phyloP scores from a whole-genome alignment of 1,140 invertebrate genomes.

The Dryas iulia region DNA sequence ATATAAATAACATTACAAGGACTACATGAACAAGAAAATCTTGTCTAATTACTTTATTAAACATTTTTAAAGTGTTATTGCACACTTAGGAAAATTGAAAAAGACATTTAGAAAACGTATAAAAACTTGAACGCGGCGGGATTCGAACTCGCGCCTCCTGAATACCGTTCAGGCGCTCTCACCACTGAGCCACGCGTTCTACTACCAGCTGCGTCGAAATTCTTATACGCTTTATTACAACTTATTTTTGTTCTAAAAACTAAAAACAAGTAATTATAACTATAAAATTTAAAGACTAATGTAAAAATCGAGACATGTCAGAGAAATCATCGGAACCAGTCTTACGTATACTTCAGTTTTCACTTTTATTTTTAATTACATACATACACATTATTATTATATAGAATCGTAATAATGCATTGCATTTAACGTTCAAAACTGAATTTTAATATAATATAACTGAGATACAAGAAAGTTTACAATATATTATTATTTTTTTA shows the following conservation, averaged over 20 bases:
- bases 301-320: background rate
- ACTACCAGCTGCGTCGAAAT: too few species aligned
- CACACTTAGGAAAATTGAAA: too few species aligned
- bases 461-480: background rate
- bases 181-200: too few species aligned
- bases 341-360: background rate
- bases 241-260: background rate
- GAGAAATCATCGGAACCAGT: background rate
- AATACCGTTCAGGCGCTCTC: too few species aligned
- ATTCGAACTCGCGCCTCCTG: too few species aligned
- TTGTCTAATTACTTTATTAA: too few species aligned
- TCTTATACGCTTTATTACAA: background rate
- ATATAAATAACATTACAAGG: too few species aligned
- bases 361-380: conserved; percentile 11
- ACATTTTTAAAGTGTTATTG: too few species aligned
- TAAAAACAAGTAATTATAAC: background rate
- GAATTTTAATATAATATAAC: background rate
- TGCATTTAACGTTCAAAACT: background rate
- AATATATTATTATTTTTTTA: too few species aligned
- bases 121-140: too few species aligned
- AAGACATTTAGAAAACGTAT: too few species aligned
- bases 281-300: conserved; percentile 1
- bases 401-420: conserved; percentile 8
- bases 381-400: conserved; percentile 7
- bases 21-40: too few species aligned